Evolutionary conservation across 2,797 vertebrate genomes (phyloP).

Genomic region (Syncerus caffer): DNA sequence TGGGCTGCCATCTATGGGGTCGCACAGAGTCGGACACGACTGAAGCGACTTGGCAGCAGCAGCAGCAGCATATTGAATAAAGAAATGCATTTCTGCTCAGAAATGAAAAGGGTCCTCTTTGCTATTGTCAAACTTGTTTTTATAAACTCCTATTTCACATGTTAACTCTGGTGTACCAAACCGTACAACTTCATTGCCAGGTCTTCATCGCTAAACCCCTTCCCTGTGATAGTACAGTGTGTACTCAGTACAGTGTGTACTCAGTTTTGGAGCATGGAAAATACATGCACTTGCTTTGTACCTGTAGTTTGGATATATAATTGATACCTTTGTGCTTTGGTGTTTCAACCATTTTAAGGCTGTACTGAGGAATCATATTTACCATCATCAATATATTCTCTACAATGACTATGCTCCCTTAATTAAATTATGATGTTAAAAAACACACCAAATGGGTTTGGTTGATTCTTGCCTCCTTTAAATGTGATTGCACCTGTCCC

Average conservation of each 20-base stretch:
- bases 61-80: not conserved
- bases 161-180: not conserved
- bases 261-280: not conserved
- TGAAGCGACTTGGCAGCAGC: too few species aligned
- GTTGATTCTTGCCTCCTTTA: not conserved
- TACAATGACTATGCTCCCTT: not conserved
- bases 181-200: not conserved
- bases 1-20: too few species aligned
- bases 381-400: not conserved
- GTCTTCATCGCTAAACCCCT: not conserved
- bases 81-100: not conserved
- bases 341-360: not conserved
- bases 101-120: not conserved
- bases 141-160: not conserved
- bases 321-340: not conserved
- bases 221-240: not conserved
- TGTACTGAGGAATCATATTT: not conserved
- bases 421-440: not conserved
- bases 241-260: not conserved
- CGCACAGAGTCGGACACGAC: too few species aligned
- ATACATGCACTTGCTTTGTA: not conserved
- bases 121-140: not conserved
- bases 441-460: not conserved
- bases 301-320: not conserved
- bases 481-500: not conserved